phyloP scores from a whole-genome alignment of 2,113 vertebrate genomes.

The Peromyscus polionotus region DNA sequence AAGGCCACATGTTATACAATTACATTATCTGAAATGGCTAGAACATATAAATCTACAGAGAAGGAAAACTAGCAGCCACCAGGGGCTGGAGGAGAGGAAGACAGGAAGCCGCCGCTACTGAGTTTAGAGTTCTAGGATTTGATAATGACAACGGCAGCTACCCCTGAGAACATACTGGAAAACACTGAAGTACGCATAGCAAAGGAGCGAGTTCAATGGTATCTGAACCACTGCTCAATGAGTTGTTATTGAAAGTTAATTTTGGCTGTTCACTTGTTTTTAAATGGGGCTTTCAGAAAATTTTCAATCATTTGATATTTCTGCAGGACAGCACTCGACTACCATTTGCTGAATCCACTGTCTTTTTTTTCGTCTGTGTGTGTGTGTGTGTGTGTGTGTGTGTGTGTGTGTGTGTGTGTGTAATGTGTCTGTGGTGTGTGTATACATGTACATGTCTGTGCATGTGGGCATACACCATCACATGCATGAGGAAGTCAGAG shows the following conservation, averaged over 20 bases:
- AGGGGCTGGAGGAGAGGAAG: background rate
- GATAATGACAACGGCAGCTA: background rate
- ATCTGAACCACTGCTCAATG: background rate
- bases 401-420: background rate
- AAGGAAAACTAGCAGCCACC: background rate
- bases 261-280: constrained; percentile 3
- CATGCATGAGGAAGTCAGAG: background rate
- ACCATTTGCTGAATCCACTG: background rate
- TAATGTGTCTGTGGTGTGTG: background rate
- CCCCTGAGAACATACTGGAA: constrained; percentile 19
- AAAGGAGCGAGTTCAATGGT: background rate
- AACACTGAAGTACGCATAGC: background rate
- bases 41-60: background rate
- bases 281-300: background rate
- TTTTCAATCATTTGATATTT: constrained; percentile 12
- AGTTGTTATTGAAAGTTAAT: background rate
- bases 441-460: no score
- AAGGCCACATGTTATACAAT: background rate
- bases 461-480: background rate
- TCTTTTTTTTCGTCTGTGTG: background rate
- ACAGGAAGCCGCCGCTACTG: background rate
- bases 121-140: background rate
- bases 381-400: background rate
- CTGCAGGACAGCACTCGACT: background rate
- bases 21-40: constrained; percentile 12